Conservation (phyloP, 2,797 vertebrate genomes). For the Anas bahamensis region DNA sequence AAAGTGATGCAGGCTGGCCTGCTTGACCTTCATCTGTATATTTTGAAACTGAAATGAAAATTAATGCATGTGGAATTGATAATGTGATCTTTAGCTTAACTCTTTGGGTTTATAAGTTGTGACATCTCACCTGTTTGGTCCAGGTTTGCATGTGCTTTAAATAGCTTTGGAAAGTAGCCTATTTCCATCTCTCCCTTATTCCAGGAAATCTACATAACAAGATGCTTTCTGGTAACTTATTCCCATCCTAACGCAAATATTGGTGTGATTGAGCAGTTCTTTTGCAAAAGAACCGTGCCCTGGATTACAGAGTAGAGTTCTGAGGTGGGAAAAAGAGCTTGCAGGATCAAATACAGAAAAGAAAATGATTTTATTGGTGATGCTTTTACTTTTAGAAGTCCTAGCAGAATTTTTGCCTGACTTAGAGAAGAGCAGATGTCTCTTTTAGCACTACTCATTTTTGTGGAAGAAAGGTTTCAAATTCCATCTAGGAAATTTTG, state of each 20-base stretch:
- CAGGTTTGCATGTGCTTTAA: not conserved
- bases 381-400: not conserved
- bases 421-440: slow-evolving; percentile 43
- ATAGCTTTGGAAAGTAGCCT: not conserved
- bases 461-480: slow-evolving; percentile 55
- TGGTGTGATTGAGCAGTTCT: not conserved
- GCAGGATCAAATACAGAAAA: not conserved
- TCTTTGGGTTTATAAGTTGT: not conserved
- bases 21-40: not conserved
- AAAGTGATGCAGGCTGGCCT: not conserved
- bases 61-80: not conserved
- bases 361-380: not conserved
- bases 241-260: not conserved
- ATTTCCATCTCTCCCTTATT: not conserved
- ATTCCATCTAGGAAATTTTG: slow-evolving; percentile 35
- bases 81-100: not conserved
- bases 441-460: slow-evolving; percentile 44
- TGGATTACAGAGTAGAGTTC: not conserved
- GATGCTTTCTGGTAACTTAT: not conserved
- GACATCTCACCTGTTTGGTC: not conserved
- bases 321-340: not conserved
- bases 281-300: not conserved
- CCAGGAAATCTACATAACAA: not conserved
- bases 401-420: slow-evolving; percentile 34
- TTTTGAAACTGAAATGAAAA: not conserved